Percentiles rank a stretch among this genome's conserved stretches.
These are phyloP conservation scores for Cydia fagiglandana DNA, from an alignment of 1,140 invertebrate genomes.

Conservation along the genomic window DNA sequence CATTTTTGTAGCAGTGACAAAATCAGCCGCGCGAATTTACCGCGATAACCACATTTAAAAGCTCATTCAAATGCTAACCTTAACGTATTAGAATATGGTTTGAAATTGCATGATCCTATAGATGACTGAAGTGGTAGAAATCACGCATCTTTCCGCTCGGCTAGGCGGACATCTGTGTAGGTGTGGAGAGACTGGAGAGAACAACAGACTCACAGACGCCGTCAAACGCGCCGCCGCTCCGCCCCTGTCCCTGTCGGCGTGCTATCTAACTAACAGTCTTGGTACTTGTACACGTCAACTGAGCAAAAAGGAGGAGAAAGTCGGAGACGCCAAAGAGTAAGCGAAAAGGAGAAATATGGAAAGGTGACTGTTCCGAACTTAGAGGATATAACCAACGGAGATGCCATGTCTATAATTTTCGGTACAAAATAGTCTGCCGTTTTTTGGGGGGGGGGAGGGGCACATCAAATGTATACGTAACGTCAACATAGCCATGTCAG, in stretches of 20 bases:
- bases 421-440: no score
- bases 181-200: neutral
- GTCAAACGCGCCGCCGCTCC: constrained; percentile 14
- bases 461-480: no score
- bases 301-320: no score
- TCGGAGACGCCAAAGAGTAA: no score
- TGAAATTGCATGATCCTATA: neutral
- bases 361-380: no score
- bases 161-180: constrained; percentile 9
- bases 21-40: neutral
- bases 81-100: neutral
- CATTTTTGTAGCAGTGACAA: neutral
- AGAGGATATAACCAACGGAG: no score
- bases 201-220: neutral
- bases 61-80: neutral
- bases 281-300: neutral
- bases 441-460: no score
- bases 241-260: neutral
- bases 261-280: neutral
- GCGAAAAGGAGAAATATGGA: no score
- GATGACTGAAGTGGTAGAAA: neutral
- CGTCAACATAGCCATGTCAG: no score
- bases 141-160: neutral
- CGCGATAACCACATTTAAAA: neutral
- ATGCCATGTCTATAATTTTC: no score